Conservation (phyloP, 2,888 invertebrate species). For the Capitulum mitella region DNA sequence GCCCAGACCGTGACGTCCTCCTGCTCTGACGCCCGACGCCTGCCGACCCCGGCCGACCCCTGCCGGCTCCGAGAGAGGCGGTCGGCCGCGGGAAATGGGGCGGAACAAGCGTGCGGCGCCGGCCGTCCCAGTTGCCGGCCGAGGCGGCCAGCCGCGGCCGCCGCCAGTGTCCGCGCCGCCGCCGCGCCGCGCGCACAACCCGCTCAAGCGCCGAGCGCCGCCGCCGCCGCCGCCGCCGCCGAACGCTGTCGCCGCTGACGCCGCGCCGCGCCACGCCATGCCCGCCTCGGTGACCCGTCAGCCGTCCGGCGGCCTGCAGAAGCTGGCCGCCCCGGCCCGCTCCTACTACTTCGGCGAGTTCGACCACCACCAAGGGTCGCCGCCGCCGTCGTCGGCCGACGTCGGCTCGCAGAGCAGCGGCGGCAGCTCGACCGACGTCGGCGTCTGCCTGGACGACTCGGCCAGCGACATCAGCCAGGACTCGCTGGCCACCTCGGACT, state of each 20-base stretch:
- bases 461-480: slow-evolving; percentile 15
- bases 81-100: slow-evolving; percentile 9
- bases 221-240: background rate
- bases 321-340: background rate
- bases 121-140: slow-evolving; percentile 25
- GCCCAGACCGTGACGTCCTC: background rate
- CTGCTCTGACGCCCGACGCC: background rate
- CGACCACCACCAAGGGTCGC: background rate
- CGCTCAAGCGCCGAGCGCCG: background rate
- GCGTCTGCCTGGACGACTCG: background rate
- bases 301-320: background rate
- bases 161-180: background rate
- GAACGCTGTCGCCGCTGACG: background rate
- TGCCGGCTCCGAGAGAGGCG: background rate
- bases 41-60: background rate
- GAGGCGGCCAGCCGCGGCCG: background rate
- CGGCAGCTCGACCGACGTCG: slow-evolving; percentile 27
- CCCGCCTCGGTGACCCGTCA: background rate
- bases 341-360: background rate
- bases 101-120: slow-evolving; percentile 25
- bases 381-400: background rate
- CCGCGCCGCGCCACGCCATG: background rate
- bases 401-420: slow-evolving; percentile 8
- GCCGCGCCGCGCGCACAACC: background rate
- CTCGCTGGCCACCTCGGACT: background rate